phyloP scores from a whole-genome alignment of 1,140 invertebrate genomes.

The Drosophila biarmipes region DNA sequence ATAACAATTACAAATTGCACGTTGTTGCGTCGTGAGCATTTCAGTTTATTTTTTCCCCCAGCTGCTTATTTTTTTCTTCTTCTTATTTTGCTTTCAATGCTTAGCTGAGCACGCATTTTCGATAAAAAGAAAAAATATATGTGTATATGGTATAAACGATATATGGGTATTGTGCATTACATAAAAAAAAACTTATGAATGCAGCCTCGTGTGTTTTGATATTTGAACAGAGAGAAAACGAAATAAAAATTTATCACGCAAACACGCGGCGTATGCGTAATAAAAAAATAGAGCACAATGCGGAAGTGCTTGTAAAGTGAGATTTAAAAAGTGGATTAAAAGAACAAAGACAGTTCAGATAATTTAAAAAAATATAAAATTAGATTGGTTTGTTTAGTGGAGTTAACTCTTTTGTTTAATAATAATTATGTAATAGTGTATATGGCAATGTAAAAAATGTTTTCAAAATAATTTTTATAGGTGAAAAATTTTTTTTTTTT shows the following conservation, averaged over 20 bases:
- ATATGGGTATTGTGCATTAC: conserved; percentile 29
- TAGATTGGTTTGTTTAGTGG: background rate
- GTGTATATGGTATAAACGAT: conserved; percentile 19
- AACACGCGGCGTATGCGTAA: conserved; percentile 45
- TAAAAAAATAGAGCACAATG: conserved; percentile 15
- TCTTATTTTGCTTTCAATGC: conserved; percentile 29
- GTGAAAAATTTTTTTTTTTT: no score
- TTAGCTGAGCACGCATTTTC: conserved; percentile 60
- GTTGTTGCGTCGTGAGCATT: conserved; percentile 41
- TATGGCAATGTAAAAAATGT: no score
- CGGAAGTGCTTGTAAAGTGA: conserved; percentile 15
- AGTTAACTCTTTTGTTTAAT: background rate
- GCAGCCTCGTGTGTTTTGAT: conserved; percentile 38
- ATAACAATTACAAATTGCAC: conserved; percentile 49
- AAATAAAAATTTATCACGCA: conserved; percentile 40
- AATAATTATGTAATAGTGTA: no score
- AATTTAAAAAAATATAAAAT: background rate
- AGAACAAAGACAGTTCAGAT: background rate
- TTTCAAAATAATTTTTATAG: no score
- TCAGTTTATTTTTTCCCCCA: conserved; percentile 26
- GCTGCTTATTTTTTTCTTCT: conserved; percentile 7
- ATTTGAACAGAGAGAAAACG: conserved; percentile 30
- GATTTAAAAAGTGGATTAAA: background rate
- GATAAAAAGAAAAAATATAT: conserved; percentile 34
- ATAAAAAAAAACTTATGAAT: conserved; percentile 46